These are phyloP conservation scores for Nesospiza acunhae DNA, from an alignment of 2,113 vertebrate genomes.

Conservation along the genomic window DNA sequence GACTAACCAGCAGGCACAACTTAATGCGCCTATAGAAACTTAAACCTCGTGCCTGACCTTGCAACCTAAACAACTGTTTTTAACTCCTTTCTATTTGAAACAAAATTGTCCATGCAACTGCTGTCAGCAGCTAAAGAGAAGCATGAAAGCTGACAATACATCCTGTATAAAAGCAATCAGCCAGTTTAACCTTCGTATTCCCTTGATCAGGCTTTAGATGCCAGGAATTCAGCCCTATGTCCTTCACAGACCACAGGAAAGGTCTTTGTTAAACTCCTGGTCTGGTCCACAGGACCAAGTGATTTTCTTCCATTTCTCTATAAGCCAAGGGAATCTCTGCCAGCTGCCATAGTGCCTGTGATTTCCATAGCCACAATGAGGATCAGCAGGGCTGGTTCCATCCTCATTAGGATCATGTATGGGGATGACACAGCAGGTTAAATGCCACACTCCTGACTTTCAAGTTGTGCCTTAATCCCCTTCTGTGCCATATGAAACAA, in stretches of 20 bases:
- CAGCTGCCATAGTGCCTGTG: neutral
- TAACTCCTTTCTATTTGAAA: neutral
- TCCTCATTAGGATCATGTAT: neutral
- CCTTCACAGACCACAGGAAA: neutral
- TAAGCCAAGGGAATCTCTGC: neutral
- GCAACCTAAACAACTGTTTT: neutral
- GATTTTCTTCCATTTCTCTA: neutral
- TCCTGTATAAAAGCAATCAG: neutral
- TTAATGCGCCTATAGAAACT: neutral
- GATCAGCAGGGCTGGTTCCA: neutral
- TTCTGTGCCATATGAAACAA: neutral
- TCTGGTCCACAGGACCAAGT: neutral
- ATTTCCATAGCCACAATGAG: neutral
- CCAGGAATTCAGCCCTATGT: neutral
- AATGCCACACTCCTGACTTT: neutral
- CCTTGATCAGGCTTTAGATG: neutral
- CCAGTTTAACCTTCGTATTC: neutral
- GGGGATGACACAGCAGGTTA: neutral
- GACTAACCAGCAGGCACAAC: neutral
- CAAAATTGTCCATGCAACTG: neutral
- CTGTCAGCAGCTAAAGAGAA: neutral
- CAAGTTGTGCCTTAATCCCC: neutral
- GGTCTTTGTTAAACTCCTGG: neutral
- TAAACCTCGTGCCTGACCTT: neutral
- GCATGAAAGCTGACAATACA: neutral